These are phyloP conservation scores for Temnopleurus reevesii DNA, from an alignment of 53 echinoderm and acorn worm species.

Conservation along the genomic window DNA sequence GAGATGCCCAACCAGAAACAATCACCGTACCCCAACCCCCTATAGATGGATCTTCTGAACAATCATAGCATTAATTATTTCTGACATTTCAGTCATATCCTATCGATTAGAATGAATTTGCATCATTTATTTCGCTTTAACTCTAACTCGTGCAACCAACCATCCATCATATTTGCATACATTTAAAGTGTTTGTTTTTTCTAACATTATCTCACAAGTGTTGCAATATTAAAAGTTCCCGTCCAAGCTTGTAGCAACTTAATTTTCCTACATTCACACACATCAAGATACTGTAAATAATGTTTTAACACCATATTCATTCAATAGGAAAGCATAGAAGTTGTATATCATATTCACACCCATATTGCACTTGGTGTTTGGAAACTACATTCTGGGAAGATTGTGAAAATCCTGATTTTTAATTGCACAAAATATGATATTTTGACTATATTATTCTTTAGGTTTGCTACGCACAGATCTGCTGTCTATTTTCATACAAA, in stretches of 20 bases:
- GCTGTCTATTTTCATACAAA: neutral
- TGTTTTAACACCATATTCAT: neutral
- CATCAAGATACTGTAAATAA: neutral
- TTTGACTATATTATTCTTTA: neutral
- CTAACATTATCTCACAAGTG: neutral
- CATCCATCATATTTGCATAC: neutral
- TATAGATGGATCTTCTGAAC: neutral
- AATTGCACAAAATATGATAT: neutral
- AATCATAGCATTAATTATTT: neutral
- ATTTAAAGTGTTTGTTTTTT: neutral
- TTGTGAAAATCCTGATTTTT: neutral
- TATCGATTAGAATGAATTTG: neutral
- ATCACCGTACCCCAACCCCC: constrained; percentile 51
- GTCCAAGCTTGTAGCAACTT: neutral
- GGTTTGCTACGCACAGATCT: constrained; percentile 9
- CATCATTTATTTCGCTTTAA: no score
- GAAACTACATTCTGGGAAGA: neutral
- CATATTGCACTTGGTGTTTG: neutral
- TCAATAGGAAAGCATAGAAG: neutral
- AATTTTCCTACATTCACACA: neutral
- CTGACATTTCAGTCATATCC: neutral
- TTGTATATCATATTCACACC: neutral
- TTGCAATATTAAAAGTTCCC: neutral
- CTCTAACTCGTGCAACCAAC: neutral
- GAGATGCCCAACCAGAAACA: neutral